Base-by-base conservation (phyloP, 2,888 invertebrate genomes). In the Blastobasis adustella region DNA sequence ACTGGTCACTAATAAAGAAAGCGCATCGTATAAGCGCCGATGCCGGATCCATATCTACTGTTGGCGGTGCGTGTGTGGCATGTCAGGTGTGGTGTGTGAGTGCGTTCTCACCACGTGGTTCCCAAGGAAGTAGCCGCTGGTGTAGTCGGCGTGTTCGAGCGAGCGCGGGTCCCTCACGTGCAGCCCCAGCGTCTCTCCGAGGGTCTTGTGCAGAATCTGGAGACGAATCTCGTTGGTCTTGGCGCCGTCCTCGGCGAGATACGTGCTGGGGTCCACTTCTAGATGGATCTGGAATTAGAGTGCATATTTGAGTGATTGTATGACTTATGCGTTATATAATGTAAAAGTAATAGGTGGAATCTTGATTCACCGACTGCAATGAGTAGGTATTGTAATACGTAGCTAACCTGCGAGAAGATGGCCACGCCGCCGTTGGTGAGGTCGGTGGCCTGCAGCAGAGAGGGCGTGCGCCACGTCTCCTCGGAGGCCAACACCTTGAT, bases 391-490 rank as follows among this genome's bases (percentile, higher is more conserved):
- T 3, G 23, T 23, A 2, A 2, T 23, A 23, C 23, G 23, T 23
- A 23, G 23, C 47, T 49, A 70, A 93, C 94, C 88, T 94, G 94
- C 37, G 96, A 96, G 71, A 96, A 95, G 45, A 96, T 92, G 5
- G 94, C 94, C 59, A 91, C 90, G 10, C 96, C 96, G 10, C 90
- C 91, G 48, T 91, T 91, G 38, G 90, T 90, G 37, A 90, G 85
- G 47, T 91, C 90, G 0, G 90, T 90, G 1, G 95, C 95, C 62
- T 95, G 87, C 52, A 96, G 81, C 51, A 96, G 85, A 56, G 95
- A 95, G 0, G 96, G 96, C 0, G 95, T 95, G 52, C 95, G 93
- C 95, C 96, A 96, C 0, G 95, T 96, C 74, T 96, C 95, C 67
- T 96, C 96, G 0, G 93, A 93, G 0, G 95, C 95, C 53, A 96